Percentiles rank a stretch among this genome's conserved stretches.
phyloP scores from a whole-genome alignment of 2,113 vertebrate species.

The Peromyscus maniculatus region DNA sequence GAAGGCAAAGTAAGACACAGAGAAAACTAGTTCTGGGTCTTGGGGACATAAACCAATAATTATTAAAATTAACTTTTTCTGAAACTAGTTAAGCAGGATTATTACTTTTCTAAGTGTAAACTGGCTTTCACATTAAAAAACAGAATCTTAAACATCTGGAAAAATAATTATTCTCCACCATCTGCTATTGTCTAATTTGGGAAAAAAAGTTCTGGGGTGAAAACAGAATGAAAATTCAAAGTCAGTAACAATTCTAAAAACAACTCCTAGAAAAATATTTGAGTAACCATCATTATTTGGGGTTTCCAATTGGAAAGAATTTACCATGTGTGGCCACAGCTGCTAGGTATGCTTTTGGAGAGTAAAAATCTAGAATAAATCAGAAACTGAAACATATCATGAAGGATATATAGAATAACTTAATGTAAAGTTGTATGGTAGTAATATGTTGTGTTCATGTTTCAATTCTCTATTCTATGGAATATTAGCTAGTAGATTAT shows the following conservation, averaged over 20 bases:
- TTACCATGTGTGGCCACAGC: slow-evolving; percentile 31
- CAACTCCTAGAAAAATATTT: slow-evolving; percentile 57
- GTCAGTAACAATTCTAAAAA: slow-evolving; percentile 55
- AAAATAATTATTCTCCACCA: slow-evolving; percentile 56
- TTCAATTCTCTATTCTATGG: slow-evolving; percentile 19
- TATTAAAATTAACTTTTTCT: slow-evolving; percentile 55
- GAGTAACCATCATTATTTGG: slow-evolving; percentile 46
- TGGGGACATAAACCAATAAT: slow-evolving; percentile 28
- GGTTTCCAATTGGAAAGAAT: slow-evolving; percentile 38
- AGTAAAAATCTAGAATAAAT: slow-evolving; percentile 24
- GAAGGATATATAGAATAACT: background rate
- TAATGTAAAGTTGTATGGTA: background rate
- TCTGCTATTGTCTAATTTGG: slow-evolving; percentile 56
- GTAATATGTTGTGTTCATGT: background rate
- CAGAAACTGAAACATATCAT: background rate
- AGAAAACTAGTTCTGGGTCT: slow-evolving; percentile 28
- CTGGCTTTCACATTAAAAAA: slow-evolving; percentile 54
- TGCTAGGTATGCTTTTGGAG: slow-evolving; percentile 46
- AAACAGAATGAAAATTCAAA: slow-evolving; percentile 53
- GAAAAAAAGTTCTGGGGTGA: slow-evolving; percentile 50
- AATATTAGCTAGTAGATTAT: background rate
- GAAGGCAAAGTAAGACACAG: background rate
- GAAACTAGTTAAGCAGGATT: slow-evolving; percentile 32
- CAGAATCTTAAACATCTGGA: slow-evolving; percentile 64
- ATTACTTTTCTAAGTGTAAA: slow-evolving; percentile 66